Evolutionary conservation across 2,113 vertebrate genomes (phyloP), one percentile per base, ranked within the genome.

Genomic region (Podarcis cretensis): DNA sequence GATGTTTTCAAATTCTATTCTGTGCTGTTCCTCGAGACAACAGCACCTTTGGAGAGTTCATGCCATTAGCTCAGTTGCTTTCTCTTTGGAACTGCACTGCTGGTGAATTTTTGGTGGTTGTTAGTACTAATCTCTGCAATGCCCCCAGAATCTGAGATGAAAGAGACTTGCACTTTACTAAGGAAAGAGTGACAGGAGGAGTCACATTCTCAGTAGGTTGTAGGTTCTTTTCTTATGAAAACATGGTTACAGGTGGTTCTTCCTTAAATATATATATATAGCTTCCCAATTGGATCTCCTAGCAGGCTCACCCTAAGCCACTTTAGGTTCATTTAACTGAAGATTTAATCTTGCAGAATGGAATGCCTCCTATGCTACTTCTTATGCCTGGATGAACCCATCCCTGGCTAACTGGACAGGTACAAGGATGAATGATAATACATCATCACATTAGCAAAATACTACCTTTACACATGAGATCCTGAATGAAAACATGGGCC

Each of bases 301-400:
- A 48, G 54, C 74, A 95, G 88, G 69, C 79, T 91, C 59, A 86
- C 69, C 88, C 78, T 88, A 86, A 93, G 25, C 40, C 68, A 88
- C 35, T 86, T 90, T n/a, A 95, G 57, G 54, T 88, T 94, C 87
- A 94, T 95, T 95, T 94, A 91, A 91, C 84, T 89, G 84, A 90
- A 93, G 86, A 94, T 91, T 94, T 90, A 94, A 93, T 93, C 92
- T 94, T 91, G 90, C 92, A 93, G 90, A 94, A 94, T 90, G 83
- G 87, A 95, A 94, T 93, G 84, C 83, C 71, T 94, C 84, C 87
- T 83, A 66, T 75, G 71, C 25, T 92, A 8, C 89, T 88, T 83
- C 0, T 85, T 87, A 91, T 80, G 89, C 92, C 92, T 95, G 92
- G 86, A 54, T 80, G 65, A 84, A 84, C 91, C 93, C 88, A 35